Conservation (phyloP, 2,797 vertebrate species). For the Brachymystax lenok region DNA sequence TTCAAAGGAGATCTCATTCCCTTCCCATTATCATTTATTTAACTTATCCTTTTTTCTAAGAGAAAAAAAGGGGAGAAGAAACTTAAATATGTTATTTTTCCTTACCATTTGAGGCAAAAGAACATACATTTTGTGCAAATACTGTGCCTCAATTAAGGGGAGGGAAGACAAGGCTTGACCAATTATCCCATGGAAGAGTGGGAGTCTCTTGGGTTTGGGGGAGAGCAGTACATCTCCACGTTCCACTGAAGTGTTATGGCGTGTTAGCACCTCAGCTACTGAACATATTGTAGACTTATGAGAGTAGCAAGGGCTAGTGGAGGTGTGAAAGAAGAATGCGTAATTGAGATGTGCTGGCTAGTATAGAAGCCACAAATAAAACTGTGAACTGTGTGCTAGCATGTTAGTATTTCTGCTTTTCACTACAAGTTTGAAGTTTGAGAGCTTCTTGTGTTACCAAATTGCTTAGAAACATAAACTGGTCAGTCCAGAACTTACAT, state of each 20-base stretch:
- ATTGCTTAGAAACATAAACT: background rate
- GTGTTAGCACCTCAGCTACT: conserved; percentile 49
- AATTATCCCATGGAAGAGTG: conserved; percentile 47
- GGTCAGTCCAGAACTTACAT: background rate
- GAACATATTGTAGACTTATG: conserved; percentile 42
- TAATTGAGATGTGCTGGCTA: conserved; percentile 6
- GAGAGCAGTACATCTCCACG: conserved; percentile 20
- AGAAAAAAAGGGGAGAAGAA: conserved; percentile 29
- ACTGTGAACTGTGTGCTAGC: background rate
- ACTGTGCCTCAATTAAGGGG: conserved; percentile 57
- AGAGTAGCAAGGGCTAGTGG: background rate
- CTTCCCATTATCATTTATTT: conserved; percentile 49
- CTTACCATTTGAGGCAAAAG: conserved; percentile 43
- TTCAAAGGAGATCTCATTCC: conserved; percentile 47
- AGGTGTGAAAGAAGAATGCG: background rate
- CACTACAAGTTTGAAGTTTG: background rate
- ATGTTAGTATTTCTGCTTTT: background rate
- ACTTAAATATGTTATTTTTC: conserved; percentile 52
- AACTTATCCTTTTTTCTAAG: conserved; percentile 33
- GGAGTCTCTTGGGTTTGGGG: conserved; percentile 53
- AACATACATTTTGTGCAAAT: conserved; percentile 53
- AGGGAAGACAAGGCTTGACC: conserved; percentile 48
- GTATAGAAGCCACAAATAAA: background rate
- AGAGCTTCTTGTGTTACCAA: background rate
- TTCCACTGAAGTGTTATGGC: conserved; percentile 26